Percentiles rank a stretch among this genome's conserved stretches.
phyloP scores from a whole-genome alignment of 2,888 invertebrate species.

The Herminia tarsipennalis region DNA sequence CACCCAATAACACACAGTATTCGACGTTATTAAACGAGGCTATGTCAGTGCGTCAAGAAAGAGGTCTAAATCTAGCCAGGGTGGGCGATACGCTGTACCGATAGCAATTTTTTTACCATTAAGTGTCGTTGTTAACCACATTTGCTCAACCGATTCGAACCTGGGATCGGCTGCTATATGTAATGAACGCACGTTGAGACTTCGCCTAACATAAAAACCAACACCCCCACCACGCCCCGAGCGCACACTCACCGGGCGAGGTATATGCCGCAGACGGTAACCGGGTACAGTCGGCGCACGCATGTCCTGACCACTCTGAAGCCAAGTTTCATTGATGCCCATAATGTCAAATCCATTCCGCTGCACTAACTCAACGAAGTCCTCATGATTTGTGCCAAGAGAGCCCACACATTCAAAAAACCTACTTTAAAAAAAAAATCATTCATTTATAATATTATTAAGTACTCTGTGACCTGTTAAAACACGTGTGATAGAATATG shows the following conservation, averaged over 20 bases:
- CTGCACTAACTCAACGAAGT: background rate
- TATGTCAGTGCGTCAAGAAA: too few species aligned
- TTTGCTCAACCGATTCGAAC: too few species aligned
- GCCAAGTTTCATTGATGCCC: too few species aligned
- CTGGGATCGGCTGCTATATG: too few species aligned
- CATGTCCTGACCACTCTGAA: background rate
- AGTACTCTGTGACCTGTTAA: too few species aligned
- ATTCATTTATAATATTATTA: too few species aligned
- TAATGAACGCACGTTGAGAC: too few species aligned
- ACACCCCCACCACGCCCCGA: background rate
- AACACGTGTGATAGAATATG: too few species aligned
- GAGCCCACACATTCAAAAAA: background rate
- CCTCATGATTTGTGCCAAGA: background rate
- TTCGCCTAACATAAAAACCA: background rate
- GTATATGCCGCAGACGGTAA: background rate
- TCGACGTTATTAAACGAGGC: background rate
- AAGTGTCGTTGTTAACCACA: too few species aligned
- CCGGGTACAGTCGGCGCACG: background rate
- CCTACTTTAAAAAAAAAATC: background rate
- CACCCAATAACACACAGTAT: background rate
- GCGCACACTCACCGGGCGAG: background rate
- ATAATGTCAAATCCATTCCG: background rate
- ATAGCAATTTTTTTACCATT: too few species aligned
- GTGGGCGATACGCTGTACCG: too few species aligned
- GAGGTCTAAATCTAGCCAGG: too few species aligned